phyloP scores from a whole-genome alignment of 2,113 vertebrate species.

The Antigone vipio region DNA sequence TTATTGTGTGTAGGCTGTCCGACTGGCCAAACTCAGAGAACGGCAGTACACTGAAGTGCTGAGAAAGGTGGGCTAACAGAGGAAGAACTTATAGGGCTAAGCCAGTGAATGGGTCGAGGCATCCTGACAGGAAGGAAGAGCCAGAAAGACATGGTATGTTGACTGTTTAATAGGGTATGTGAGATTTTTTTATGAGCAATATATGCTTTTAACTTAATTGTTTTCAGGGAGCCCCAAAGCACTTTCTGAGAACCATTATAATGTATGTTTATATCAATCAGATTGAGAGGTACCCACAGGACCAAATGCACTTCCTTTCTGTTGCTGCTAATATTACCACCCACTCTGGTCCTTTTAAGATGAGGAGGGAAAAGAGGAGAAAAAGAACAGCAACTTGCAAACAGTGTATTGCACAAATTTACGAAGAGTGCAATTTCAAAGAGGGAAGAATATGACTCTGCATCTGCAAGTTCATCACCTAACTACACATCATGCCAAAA shows the following conservation, averaged over 20 bases:
- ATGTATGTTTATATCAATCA: neutral
- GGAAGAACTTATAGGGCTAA: neutral
- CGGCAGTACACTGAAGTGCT: rapidly evolving
- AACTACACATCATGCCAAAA: neutral
- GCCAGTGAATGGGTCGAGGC: neutral
- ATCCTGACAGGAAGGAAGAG: neutral
- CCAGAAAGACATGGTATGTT: neutral
- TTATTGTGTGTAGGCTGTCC: too few relatives aligned
- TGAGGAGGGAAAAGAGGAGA: neutral
- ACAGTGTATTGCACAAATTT: neutral
- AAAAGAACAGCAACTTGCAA: neutral
- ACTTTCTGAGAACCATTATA: neutral
- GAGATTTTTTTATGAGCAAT: neutral
- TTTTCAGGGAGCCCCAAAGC: neutral
- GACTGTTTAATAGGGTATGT: neutral
- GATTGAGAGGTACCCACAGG: neutral
- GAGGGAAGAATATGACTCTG: neutral
- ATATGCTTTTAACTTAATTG: neutral
- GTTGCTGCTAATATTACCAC: neutral
- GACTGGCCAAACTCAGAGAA: neutral
- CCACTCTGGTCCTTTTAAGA: neutral
- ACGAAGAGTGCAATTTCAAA: neutral
- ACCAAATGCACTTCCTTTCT: neutral
- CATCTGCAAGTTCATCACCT: neutral
- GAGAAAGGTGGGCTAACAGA: neutral